Evolutionary conservation across 2,113 vertebrate species (phyloP).

Genomic region (Struthidea cinerea): DNA sequence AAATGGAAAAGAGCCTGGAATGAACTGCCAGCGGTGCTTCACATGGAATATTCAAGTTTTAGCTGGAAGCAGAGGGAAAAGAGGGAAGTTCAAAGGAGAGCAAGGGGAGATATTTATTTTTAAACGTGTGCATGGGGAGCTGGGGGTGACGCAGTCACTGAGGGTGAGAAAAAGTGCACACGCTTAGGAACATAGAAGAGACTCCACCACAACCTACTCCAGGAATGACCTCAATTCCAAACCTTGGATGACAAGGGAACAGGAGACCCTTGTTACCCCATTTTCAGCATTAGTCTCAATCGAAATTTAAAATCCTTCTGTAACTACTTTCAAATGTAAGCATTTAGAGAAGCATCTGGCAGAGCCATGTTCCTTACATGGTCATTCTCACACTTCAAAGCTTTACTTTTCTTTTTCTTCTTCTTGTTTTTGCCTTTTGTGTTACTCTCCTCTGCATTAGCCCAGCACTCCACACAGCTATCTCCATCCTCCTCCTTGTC

Average conservation of each 20-base stretch:
- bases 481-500: conserved; percentile 91
- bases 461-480: conserved; percentile 93
- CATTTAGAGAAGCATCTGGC: background rate
- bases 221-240: background rate
- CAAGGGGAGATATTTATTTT: fast-evolving
- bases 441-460: conserved; percentile 81
- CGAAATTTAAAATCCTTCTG: fast-evolving
- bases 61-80: background rate
- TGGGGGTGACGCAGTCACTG: background rate
- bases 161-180: fast-evolving
- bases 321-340: background rate
- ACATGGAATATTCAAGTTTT: fast-evolving
- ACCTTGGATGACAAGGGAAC: background rate
- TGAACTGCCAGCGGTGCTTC: background rate
- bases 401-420: conserved; percentile 93
- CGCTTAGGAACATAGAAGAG: background rate
- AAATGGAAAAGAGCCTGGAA: background rate
- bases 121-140: fast-evolving
- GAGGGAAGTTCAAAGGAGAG: background rate
- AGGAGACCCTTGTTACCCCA: background rate
- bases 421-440: conserved; percentile 91
- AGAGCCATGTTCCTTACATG: conserved; percentile 73
- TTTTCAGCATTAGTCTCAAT: background rate
- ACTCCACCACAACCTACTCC: background rate
- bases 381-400: conserved; percentile 75